Evolutionary conservation across 1,140 invertebrate genomes (phyloP), one percentile per base, ranked within the genome.

Genomic region (Cryptotermes secundus): DNA sequence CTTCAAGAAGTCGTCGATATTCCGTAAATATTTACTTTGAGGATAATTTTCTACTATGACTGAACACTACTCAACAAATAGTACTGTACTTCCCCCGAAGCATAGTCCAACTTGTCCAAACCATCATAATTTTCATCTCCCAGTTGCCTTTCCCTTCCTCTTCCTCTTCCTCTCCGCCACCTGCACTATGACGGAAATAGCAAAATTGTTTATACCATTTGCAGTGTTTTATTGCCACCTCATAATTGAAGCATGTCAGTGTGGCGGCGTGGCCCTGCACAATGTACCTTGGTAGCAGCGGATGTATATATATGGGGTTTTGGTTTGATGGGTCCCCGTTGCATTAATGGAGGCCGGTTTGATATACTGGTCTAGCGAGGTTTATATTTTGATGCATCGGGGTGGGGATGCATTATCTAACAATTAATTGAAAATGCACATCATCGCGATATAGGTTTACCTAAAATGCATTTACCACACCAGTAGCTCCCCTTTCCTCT

Each of bases 391-490:
- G 80, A 81, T 81, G 80, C 80, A 81, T 81, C 34, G 35, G 42
- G 80, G 80, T 45, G 24, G 80, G 42, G 80, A 81, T 81, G 42
- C 80, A 45, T 45, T 81, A 36, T 81, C 35, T 45, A 81, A 22
- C 80, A 36, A 81, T 45, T 81, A 81, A 81, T 81, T 81, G 80
- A 81, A 81, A 81, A 81, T 81, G 80, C 80, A 81, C 42, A 81
- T 81, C 42, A 81, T 81, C 80, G 42, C 42, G 80, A 81, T 81
- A 31, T 81, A 81, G 80, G 42, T 81, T 45, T 81, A 45, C 42
- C 80, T 45, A 81, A 81, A 81, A 81, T 45, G 80, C 80, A 81
- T 81, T 81, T 38, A 36, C 59, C 59, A 72, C 59, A 72, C 59
- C 59, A 72, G n/a, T 31, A 72, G 26, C 59, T 72, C 26, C 59